Evolutionary conservation across 1,140 invertebrate genomes (phyloP).

Genomic region (Trichonephila clavata): DNA sequence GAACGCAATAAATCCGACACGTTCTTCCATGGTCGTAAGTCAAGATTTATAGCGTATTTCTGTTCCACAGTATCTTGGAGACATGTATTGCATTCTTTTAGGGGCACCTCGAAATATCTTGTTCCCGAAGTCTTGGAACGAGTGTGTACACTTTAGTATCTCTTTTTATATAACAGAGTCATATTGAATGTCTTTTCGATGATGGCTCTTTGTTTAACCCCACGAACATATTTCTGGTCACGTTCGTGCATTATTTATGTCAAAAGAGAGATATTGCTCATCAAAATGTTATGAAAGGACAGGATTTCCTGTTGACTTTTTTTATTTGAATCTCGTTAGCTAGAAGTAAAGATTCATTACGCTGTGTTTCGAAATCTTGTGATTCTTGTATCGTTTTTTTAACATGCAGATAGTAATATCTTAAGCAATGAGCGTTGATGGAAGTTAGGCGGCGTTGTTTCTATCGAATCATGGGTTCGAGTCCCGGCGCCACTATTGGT

Average conservation of each 20-base stretch:
- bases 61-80: conserved; percentile 41
- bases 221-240: conserved; percentile 9
- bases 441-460: too few relatives aligned
- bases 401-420: too few relatives aligned
- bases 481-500: too few relatives aligned
- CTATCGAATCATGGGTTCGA: too few relatives aligned
- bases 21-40: conserved; percentile 61
- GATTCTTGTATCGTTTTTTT: too few relatives aligned
- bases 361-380: too few relatives aligned
- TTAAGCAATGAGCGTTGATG: too few relatives aligned
- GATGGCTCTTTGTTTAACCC: conserved; percentile 10
- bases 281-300: background rate
- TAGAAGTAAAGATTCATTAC: too few relatives aligned
- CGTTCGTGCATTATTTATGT: background rate
- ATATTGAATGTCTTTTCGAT: conserved; percentile 34
- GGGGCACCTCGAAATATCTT: conserved; percentile 6
- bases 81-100: conserved; percentile 58
- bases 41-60: conserved; percentile 59
- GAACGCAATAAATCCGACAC: conserved; percentile 58
- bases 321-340: too few relatives aligned
- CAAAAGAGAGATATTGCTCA: background rate
- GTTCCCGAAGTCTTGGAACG: background rate
- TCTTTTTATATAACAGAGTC: background rate
- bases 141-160: background rate
- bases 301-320: too few relatives aligned